Evolutionary conservation across 2,888 invertebrate species (phyloP), one percentile per base, ranked within the genome.

Genomic region (Kryphioiulus occultus): DNA sequence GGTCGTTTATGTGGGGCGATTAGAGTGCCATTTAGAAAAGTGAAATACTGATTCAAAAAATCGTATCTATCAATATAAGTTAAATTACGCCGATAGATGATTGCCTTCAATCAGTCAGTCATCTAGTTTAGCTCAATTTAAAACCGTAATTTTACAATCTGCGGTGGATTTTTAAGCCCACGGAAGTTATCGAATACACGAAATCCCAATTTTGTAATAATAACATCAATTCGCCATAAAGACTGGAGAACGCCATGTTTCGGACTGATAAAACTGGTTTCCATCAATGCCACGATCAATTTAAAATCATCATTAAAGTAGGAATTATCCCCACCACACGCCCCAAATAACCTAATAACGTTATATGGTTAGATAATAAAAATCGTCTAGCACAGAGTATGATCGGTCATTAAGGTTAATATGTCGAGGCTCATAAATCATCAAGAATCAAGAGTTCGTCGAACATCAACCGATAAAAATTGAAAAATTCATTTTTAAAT

Each of bases 41-140:
- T 78, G 78, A 78, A 78, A 78, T 78, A 78, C 78, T 78, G 78
- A 78, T 78, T 78, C 30, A 30, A 78, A 78, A 78, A 15, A 78
- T 30, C 22, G 22, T 30, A 78, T 78, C 78, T 15, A 78, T 78
- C 78, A 78, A 78, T 78, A 78, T 15, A 5, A 78, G 78, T 78
- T 78, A 30, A 78, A 78, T 78, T 78, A 30, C 15, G 78, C 78
- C 78, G 78, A 78, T 78, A 17, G 78, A 78, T 30, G 78, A 78
- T 30, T 22, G 30, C 26, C 78, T 78, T 78, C 78, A 68, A 68
- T 68, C 68, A 78, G 78, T 78, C 78, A 78, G 30, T 78, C 78
- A 78, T 78, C 78, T 78, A 26, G 78, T 78, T 78, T 12, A 30
- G 30, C 30, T 78, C 78, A 78, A 78, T 78, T 78, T 78, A 78